Base-by-base conservation (phyloP, 2,797 vertebrate genomes). In the Tamandua tetradactyla region DNA sequence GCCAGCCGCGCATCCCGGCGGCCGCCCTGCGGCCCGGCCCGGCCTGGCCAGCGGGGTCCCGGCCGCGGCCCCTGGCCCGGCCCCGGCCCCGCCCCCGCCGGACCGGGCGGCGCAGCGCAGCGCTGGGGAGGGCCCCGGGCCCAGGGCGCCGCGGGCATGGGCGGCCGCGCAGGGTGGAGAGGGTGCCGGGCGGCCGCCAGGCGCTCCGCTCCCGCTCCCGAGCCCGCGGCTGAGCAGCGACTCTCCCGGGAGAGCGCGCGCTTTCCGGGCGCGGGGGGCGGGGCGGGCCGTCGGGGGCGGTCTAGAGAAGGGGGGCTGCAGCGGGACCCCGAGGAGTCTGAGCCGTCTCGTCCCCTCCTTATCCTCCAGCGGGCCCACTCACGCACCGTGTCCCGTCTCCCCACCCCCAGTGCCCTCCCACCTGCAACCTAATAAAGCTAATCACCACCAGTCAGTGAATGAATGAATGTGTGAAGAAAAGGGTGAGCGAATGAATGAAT, bases 1-100 rank as follows among this genome's bases (percentile, higher is more conserved):
- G 98, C 99, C 99, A 99, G 93, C 99, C 99, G 78, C 99, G 99
- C 99, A 99, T 99, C 95, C 96, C 97, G 88, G 95, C 96, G 6
- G 89, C 89, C 75, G 96, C 91, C 80, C 96, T 78, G 92, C 90
- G 94, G 96, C 94, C 99, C 99, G 99, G 91, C 99, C 99, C 72
- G 99, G 99, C 99, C 93, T 94, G 94, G 96, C 96, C 96, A 3
- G 89, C 75, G 35, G 91, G 75, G 68, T 92, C 59, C 57, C 32
- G 79, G 81, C 81, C 71, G 9, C 47, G 47, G 47, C 55, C 55
- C 84, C 62, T 64, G 61, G 81, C 92, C 80, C 76, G 59, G 61
- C 62, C 93, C 89, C 69, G 78, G 5, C 92, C 95, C 94, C 96
- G 95, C 88, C 95, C 79, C 87, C 94, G 71, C 94, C 44, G 79